These are phyloP conservation scores for Blennius ocellaris DNA, from an alignment of 2,113 vertebrate genomes.

Conservation along the genomic window DNA sequence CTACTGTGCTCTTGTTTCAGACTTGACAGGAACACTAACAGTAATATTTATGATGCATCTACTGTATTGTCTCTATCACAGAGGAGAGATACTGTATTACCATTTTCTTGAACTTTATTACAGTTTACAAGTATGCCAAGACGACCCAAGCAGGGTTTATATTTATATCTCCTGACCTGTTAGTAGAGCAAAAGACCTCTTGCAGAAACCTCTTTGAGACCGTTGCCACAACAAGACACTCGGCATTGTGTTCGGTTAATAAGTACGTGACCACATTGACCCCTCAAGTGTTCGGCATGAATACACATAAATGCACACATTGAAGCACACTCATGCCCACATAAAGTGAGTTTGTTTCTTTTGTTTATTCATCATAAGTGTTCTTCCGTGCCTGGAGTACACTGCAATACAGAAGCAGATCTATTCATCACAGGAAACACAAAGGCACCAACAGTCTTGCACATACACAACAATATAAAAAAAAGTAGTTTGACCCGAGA, in stretches of 20 bases:
- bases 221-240: conserved; percentile 24
- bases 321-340: background rate
- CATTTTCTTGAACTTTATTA: conserved; percentile 5
- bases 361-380: conserved; percentile 38
- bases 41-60: background rate
- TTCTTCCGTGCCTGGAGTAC: conserved; percentile 18
- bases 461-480: conserved; percentile 37
- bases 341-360: background rate
- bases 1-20: background rate
- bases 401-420: conserved; percentile 25
- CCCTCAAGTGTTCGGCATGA: conserved; percentile 31
- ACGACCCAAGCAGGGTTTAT: background rate
- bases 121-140: background rate
- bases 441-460: conserved; percentile 21
- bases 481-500: conserved; percentile 51
- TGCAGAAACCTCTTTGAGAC: conserved; percentile 32
- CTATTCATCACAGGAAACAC: conserved; percentile 61
- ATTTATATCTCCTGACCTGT: conserved; percentile 13
- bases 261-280: conserved; percentile 48
- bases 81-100: background rate
- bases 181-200: conserved; percentile 20
- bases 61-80: too few relatives aligned
- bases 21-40: background rate
- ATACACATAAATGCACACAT: conserved; percentile 16
- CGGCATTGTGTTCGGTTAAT: conserved; percentile 48